Conservation (phyloP, 2,113 vertebrate genomes). For the Pelodiscus sinensis region DNA sequence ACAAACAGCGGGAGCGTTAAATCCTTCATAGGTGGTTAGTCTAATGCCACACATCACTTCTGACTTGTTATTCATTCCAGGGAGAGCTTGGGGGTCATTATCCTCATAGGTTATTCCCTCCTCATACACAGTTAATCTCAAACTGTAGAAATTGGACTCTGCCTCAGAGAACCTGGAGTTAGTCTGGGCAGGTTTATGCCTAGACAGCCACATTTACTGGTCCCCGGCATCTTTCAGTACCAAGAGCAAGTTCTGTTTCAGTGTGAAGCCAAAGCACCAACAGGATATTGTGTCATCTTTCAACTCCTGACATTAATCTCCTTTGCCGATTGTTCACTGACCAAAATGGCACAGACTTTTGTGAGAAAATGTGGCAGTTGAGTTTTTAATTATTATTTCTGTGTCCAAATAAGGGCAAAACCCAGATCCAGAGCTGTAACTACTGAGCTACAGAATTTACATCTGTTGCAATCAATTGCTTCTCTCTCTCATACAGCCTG, state of each 20-base stretch:
- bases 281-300: background rate
- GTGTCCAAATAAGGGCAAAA: background rate
- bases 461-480: background rate
- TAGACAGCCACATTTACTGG: background rate
- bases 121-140: background rate
- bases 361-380: background rate
- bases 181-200: background rate
- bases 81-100: background rate
- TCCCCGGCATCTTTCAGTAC: background rate
- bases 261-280: background rate
- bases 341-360: background rate
- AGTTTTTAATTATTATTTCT: background rate
- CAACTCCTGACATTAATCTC: background rate
- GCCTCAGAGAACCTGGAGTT: background rate
- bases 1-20: background rate
- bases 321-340: background rate
- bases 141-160: background rate
- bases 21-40: accelerated
- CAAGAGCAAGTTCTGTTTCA: slow-evolving; percentile 1
- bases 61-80: background rate
- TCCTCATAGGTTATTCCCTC: background rate
- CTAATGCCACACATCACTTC: accelerated
- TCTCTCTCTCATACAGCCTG: background rate
- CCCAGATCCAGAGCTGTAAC: background rate
- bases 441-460: background rate